Conservation (phyloP, 2,113 vertebrate species). For the Triplophysa dalaica region DNA sequence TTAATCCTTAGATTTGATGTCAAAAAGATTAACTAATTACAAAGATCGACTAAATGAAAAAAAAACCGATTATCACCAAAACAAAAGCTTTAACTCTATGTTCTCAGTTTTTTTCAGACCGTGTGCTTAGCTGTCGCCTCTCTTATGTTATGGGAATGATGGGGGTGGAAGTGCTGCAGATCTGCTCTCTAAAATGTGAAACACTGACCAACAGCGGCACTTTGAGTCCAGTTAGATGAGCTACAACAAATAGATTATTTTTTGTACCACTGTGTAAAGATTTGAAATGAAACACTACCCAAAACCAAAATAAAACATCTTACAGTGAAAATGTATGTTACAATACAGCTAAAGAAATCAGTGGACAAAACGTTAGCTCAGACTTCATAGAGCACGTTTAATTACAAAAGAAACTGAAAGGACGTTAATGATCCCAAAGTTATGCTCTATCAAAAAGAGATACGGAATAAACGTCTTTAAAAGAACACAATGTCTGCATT, state of each 20-base stretch:
- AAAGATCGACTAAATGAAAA: background rate
- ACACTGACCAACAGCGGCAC: conserved; percentile 52
- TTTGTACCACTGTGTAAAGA: background rate
- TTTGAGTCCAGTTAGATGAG: conserved; percentile 21
- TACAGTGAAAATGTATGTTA: background rate
- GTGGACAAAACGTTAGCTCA: no score
- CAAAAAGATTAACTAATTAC: background rate
- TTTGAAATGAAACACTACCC: background rate
- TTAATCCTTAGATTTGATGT: background rate
- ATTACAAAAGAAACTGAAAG: no score
- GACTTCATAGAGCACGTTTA: no score
- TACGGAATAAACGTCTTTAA: no score
- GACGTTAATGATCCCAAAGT: no score
- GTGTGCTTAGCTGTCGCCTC: background rate
- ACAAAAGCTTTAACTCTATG: background rate
- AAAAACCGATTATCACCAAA: background rate
- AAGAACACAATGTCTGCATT: background rate
- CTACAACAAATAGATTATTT: background rate
- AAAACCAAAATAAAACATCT: background rate
- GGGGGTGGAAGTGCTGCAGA: conserved; percentile 35
- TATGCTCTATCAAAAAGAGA: no score
- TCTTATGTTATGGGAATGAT: background rate
- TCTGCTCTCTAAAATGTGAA: background rate
- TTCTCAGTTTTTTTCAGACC: background rate
- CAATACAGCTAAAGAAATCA: no score